Percentiles rank a stretch among this genome's conserved stretches.
Conservation (phyloP, 2,888 invertebrate genomes). For the Euphydryas editha region DNA sequence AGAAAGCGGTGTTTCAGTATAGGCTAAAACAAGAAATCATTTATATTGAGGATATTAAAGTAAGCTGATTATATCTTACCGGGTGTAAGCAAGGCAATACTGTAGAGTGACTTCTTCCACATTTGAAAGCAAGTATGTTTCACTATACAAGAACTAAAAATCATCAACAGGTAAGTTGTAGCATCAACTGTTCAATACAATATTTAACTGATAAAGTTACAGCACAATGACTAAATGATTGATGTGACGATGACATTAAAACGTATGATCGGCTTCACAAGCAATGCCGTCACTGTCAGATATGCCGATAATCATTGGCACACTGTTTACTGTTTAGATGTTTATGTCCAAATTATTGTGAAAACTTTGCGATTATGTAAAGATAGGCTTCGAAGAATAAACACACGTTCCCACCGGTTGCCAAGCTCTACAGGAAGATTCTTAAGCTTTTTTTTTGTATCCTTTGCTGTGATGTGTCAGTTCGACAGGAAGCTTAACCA, state of each 20-base stretch:
- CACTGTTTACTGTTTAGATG: conserved; percentile 37
- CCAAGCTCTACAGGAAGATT: conserved; percentile 41
- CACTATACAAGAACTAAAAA: conserved; percentile 82
- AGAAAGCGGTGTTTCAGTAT: conserved; percentile 70
- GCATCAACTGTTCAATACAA: conserved; percentile 79
- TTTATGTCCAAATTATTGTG: conserved; percentile 34
- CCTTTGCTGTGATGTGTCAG: conserved; percentile 57
- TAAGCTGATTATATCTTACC: conserved; percentile 83
- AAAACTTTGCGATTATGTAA: conserved; percentile 21
- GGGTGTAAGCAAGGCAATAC: conserved; percentile 83
- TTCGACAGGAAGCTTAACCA: conserved; percentile 51
- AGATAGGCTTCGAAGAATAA: conserved; percentile 30
- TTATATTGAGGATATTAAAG: conserved; percentile 82
- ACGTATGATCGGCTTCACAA: conserved; percentile 63
- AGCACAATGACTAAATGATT: conserved; percentile 78
- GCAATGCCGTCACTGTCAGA: conserved; percentile 55
- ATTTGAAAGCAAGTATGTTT: conserved; percentile 82
- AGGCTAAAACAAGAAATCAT: conserved; percentile 76
- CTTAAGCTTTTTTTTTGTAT: conserved; percentile 43
- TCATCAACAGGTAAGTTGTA: conserved; percentile 77
- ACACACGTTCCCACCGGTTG: conserved; percentile 42
- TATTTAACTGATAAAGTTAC: conserved; percentile 70
- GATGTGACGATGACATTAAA: conserved; percentile 68
- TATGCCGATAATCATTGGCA: conserved; percentile 27
- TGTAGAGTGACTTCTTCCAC: conserved; percentile 83